These are phyloP conservation scores for Psittacula echo DNA, from an alignment of 2,797 vertebrate genomes.

Conservation along the genomic window DNA sequence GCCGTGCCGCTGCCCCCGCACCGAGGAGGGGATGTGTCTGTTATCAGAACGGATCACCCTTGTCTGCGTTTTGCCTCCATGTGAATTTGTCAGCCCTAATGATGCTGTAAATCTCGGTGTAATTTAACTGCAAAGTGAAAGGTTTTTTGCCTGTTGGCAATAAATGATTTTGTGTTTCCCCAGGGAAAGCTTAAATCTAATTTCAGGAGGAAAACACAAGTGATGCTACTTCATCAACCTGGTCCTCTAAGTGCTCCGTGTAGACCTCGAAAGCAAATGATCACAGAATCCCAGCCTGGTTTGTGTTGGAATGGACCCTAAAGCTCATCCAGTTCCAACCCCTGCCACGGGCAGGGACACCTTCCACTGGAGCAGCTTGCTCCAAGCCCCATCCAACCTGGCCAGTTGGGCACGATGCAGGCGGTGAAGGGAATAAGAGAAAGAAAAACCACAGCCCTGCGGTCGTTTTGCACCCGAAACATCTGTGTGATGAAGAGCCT, in stretches of 20 bases:
- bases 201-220: background rate
- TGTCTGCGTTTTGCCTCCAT: background rate
- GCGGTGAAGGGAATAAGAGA: background rate
- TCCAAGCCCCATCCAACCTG: background rate
- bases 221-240: background rate
- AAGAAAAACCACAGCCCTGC: background rate
- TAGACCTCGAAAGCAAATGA: background rate
- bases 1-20: fast-evolving
- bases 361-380: background rate
- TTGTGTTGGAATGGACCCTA: background rate
- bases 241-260: background rate
- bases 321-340: background rate
- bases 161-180: background rate
- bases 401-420: background rate
- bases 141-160: background rate
- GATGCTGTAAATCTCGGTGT: background rate
- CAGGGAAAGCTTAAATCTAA: background rate
- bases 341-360: too few species aligned
- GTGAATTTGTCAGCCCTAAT: background rate
- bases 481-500: background rate
- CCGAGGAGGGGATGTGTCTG: background rate
- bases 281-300: background rate
- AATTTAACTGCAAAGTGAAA: background rate
- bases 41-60: background rate
- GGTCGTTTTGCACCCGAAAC: background rate